Evolutionary conservation across 2,797 vertebrate genomes (phyloP).

Genomic region (Danionella dracula): DNA sequence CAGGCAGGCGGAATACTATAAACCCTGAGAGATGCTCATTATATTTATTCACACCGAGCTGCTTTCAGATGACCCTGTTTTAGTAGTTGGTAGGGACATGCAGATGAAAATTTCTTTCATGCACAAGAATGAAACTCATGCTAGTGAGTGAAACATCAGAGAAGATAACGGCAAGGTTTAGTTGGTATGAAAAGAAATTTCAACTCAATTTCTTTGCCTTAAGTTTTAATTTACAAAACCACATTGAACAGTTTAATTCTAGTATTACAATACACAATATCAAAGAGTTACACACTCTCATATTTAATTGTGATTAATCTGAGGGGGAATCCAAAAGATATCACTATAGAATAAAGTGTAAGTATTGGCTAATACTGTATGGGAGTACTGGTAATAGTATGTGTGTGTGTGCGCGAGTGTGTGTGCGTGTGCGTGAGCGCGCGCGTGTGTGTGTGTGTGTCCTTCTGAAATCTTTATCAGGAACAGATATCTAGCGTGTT

Average conservation of each 20-base stretch:
- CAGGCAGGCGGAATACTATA: neutral
- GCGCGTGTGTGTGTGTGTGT: neutral
- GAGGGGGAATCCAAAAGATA: no score
- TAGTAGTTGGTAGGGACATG: neutral
- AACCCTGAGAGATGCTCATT: slow-evolving; percentile 1
- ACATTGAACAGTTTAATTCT: neutral
- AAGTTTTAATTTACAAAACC: neutral
- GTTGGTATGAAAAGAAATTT: neutral
- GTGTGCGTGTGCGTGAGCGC: neutral
- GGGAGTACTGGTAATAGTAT: neutral
- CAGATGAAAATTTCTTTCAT: no score
- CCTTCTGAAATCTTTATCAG: no score
- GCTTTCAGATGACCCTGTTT: neutral
- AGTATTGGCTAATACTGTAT: no score
- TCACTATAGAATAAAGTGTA: no score
- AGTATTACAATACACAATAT: neutral
- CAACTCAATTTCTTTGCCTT: neutral
- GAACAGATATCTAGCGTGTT: neutral
- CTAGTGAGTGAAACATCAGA: no score
- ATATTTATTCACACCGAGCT: slow-evolving; percentile 1
- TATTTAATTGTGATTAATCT: no score
- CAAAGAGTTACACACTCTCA: no score
- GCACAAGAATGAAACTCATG: no score
- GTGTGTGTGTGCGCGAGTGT: neutral
- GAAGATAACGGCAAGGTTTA: no score